phyloP scores from a whole-genome alignment of 2,113 vertebrate species.

The Felis catus region F.catus_Fca126_mat1.0 CM031420.1:88741001-88741500 shows the following conservation, averaged over 20 bases:
- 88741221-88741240: neutral
- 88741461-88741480: slow-evolving; percentile 27
- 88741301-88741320: neutral
- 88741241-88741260: neutral
- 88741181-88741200: neutral
- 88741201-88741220: neutral
- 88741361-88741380: neutral
- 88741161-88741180: neutral
- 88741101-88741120: neutral
- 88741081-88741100: neutral
- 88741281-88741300: neutral
- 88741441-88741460: slow-evolving; percentile 29
- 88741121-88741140: slow-evolving; percentile 15
- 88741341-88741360: neutral
- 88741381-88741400: slow-evolving; percentile 41
- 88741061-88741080: neutral
- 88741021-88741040: neutral
- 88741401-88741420: neutral
- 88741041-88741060: neutral
- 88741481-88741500: neutral
- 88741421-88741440: neutral
- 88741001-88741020: neutral
- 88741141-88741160: neutral
- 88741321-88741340: neutral
- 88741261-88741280: neutral